phyloP scores from a whole-genome alignment of 2,797 vertebrate genomes.

The Amblyraja radiata region DNA sequence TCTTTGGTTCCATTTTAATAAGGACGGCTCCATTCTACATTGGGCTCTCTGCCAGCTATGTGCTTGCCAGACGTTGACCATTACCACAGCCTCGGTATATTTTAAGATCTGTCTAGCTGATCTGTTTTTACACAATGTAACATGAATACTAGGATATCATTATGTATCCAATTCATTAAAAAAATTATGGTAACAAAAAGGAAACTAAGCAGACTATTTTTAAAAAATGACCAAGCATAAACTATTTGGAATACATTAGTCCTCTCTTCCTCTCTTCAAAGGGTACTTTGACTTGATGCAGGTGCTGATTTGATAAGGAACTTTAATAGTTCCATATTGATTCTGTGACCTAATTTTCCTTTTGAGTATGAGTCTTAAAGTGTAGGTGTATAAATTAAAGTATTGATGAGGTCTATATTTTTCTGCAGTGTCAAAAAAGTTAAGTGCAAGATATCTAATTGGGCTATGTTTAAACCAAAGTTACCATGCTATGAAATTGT shows the following conservation, averaged over 20 bases:
- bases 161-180: neutral
- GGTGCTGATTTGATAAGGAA: too few relatives aligned
- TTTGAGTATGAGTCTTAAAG: neutral
- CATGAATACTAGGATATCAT: neutral
- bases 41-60: slow-evolving; percentile 1
- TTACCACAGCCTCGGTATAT: neutral
- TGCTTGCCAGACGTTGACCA: neutral
- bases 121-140: neutral
- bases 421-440: neutral
- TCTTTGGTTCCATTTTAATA: slow-evolving; percentile 34
- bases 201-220: neutral
- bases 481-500: neutral
- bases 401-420: neutral
- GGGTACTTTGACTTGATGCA: neutral
- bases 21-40: neutral
- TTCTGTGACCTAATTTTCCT: neutral
- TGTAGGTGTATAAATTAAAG: neutral
- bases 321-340: neutral
- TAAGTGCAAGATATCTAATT: neutral
- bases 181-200: neutral
- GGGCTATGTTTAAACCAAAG: neutral
- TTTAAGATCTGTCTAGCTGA: slow-evolving; percentile 4
- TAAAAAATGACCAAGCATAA: neutral
- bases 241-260: neutral
- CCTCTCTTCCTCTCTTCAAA: neutral